Evolutionary conservation across 2,113 vertebrate species (phyloP), one percentile per base, ranked within the genome.

Genomic region (Lagopus leucura): DNA sequence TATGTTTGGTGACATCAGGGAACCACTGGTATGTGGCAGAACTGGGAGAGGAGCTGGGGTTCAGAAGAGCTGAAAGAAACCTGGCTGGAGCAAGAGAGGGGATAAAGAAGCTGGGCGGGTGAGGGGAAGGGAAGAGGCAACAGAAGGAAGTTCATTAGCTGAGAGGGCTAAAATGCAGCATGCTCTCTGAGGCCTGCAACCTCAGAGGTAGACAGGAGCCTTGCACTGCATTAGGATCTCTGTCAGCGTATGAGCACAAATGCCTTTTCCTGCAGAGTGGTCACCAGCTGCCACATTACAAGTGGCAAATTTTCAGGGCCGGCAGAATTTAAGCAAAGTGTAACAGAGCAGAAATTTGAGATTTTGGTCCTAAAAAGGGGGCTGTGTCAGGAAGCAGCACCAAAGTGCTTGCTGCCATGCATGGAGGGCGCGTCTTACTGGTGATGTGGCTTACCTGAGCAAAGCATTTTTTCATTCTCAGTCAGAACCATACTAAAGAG

Each of bases 401-500:
- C 54, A 18, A 50, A 69, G 34, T 75, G 79, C 2, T 2, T 22
- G 73, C 5, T 91, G 0, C 2, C 13, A 65, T 40, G 47, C 18
- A 20, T 30, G 58, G 48, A 85, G 38, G 88, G 48, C 50, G 38
- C 74, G 38, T 75, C 61, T 92, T 48, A 69, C 50, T 90, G 52
- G 55, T 89, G 47, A 34, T 55, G 42, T 93, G 60, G 52, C 50
- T 94, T 97, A 93, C 80, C 82, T 92, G 90, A 92, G 65, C 52
- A 91, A 83, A 87, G 60, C 73, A 69, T 85, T 95, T 90, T 94
- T 95, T 92, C 72, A 77, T 81, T 90, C 76, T 91, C 86, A 89
- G 84, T 96, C 93, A 82, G 82, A 95, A 76, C 77, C 3, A 0
- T 69, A 20, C 83, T 92, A 50, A 91, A 96, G 93, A 98, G 98